These are phyloP conservation scores for Drosophila bifasciata DNA, from an alignment of 1,140 invertebrate genomes.

Conservation along the genomic window DNA sequence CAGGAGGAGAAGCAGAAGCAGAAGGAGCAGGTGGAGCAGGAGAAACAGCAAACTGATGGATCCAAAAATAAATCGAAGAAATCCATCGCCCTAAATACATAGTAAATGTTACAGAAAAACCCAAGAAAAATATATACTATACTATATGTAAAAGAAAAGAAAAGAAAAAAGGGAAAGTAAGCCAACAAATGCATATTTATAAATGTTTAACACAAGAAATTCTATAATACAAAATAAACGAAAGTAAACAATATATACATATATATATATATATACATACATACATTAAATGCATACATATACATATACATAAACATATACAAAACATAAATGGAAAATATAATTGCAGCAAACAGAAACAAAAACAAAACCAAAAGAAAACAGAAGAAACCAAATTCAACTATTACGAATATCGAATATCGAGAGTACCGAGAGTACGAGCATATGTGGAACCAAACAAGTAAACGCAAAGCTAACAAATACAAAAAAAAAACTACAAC, in stretches of 20 bases:
- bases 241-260: conserved; percentile 34
- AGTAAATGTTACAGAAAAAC: conserved; percentile 26
- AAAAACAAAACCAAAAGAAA: conserved; percentile 1
- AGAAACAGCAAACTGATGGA: background rate
- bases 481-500: conserved; percentile 25
- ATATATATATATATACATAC: conserved; percentile 19
- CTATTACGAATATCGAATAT: too few relatives aligned
- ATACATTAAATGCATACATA: conserved; percentile 25
- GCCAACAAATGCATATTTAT: conserved; percentile 65
- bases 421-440: too few relatives aligned
- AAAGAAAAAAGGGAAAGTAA: conserved; percentile 34
- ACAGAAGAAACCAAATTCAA: too few relatives aligned
- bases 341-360: conserved; percentile 49
- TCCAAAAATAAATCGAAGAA: background rate
- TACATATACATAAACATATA: conserved; percentile 18
- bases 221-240: conserved; percentile 42
- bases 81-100: conserved; percentile 26
- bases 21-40: too few relatives aligned
- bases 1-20: background rate
- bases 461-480: conserved; percentile 56
- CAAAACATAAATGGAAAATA: conserved; percentile 31
- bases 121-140: conserved; percentile 20
- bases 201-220: conserved; percentile 75
- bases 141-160: too few relatives aligned
- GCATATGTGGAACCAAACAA: conserved; percentile 49